Conservation (phyloP, 2,888 invertebrate species). For the Automeris io region DNA sequence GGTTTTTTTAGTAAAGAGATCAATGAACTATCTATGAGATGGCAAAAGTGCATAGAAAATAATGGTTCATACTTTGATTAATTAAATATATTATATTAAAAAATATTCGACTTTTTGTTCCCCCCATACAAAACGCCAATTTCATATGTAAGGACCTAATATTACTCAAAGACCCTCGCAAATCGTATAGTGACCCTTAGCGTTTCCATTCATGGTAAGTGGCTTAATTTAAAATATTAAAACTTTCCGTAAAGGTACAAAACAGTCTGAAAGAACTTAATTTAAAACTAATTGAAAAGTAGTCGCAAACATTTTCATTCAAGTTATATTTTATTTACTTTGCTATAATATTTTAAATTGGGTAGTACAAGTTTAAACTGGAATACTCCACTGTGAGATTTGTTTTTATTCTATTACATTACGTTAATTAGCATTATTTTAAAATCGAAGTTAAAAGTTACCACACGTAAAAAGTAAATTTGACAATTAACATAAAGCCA, state of each 20-base stretch:
- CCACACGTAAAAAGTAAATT: too few relatives aligned
- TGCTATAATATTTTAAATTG: background rate
- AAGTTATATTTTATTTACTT: constrained; percentile 17
- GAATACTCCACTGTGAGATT: background rate
- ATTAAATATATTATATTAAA: too few relatives aligned
- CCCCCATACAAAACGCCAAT: too few relatives aligned
- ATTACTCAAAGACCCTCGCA: constrained; percentile 23
- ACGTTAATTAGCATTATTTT: background rate
- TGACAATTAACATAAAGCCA: too few relatives aligned
- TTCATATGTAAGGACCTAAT: too few relatives aligned
- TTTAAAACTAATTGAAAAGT: constrained; percentile 17
- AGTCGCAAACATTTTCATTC: constrained; percentile 16
- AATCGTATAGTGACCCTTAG: constrained; percentile 30
- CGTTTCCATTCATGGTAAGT: constrained; percentile 33
- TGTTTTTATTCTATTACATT: background rate
- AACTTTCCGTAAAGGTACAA: constrained; percentile 35
- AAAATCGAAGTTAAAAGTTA: too few relatives aligned
- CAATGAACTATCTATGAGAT: too few relatives aligned
- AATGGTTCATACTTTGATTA: too few relatives aligned
- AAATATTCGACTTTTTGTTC: too few relatives aligned
- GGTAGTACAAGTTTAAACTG: background rate
- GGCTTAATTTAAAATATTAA: constrained; percentile 59
- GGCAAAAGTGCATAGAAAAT: too few relatives aligned
- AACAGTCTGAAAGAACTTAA: constrained; percentile 20
- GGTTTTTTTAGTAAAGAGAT: too few relatives aligned